Percentiles rank a stretch among this genome's conserved stretches.
phyloP scores from a whole-genome alignment of 2,113 vertebrate species.

The Cephalopterus ornatus region DNA sequence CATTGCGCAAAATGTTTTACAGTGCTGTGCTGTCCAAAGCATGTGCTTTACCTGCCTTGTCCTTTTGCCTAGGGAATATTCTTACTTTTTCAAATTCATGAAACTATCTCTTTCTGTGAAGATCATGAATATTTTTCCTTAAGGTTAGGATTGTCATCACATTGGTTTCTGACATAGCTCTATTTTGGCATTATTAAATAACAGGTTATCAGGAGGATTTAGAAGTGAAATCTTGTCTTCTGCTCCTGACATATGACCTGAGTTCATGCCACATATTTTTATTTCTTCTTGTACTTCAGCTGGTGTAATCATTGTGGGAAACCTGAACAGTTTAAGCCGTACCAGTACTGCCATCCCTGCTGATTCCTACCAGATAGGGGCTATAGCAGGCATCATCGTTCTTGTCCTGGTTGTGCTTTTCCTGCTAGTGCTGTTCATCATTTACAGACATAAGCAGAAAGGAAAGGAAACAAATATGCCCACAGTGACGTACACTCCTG shows the following conservation, averaged over 20 bases:
- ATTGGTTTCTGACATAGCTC: neutral
- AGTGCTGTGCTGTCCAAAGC: neutral
- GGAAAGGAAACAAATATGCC: constrained; percentile 90
- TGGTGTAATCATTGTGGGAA: constrained; percentile 88
- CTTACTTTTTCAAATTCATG: neutral
- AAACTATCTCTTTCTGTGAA: neutral
- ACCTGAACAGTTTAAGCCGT: constrained; percentile 87
- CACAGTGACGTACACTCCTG: constrained; percentile 89
- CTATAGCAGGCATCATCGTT: constrained; percentile 88
- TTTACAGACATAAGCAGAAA: constrained; percentile 93
- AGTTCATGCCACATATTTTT: neutral
- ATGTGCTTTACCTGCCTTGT: neutral
- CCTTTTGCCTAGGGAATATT: neutral
- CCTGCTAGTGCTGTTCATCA: constrained; percentile 88
- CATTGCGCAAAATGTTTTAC: neutral
- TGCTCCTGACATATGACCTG: neutral
- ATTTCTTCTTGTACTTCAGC: constrained; percentile 69
- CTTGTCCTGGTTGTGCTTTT: constrained; percentile 90
- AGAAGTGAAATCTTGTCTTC: neutral
- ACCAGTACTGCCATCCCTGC: constrained; percentile 88
- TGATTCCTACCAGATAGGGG: constrained; percentile 93
- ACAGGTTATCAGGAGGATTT: neutral
- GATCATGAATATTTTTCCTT: neutral
- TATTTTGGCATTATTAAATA: neutral
- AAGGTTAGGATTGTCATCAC: neutral